Evolutionary conservation across 2,888 invertebrate species (phyloP).

Genomic region (Omphaloscelis lunosa): DNA sequence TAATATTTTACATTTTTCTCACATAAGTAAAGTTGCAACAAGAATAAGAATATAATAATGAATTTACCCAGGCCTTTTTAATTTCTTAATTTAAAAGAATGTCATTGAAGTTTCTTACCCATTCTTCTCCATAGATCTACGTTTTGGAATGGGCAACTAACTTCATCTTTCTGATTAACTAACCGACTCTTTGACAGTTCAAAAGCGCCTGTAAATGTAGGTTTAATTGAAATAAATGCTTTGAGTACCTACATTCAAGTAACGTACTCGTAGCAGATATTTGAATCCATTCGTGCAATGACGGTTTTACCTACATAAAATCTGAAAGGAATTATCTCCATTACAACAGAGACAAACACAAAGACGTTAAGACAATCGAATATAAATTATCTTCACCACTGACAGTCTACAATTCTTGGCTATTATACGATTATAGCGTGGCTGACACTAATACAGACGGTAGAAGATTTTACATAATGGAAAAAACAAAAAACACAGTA

Average conservation of each 20-base stretch:
- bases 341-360: slow-evolving; percentile 37
- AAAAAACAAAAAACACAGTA: background rate
- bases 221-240: background rate
- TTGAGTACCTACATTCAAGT: background rate
- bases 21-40: background rate
- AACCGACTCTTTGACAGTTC: background rate
- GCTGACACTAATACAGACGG: slow-evolving; percentile 7
- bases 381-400: slow-evolving; percentile 51
- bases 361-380: slow-evolving; percentile 52
- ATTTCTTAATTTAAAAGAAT: background rate
- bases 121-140: background rate
- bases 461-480: background rate
- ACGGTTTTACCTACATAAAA: slow-evolving; percentile 34
- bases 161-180: background rate
- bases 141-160: background rate
- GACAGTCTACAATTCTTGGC: slow-evolving; percentile 4
- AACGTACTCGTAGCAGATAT: background rate
- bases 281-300: slow-evolving; percentile 10
- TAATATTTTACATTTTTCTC: background rate
- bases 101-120: background rate
- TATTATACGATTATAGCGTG: slow-evolving; percentile 13
- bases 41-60: no score
- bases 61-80: background rate
- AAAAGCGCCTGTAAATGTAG: background rate
- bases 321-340: slow-evolving; percentile 42